phyloP scores from a whole-genome alignment of 2,797 vertebrate genomes.

The Amphiprion clarkii region DNA sequence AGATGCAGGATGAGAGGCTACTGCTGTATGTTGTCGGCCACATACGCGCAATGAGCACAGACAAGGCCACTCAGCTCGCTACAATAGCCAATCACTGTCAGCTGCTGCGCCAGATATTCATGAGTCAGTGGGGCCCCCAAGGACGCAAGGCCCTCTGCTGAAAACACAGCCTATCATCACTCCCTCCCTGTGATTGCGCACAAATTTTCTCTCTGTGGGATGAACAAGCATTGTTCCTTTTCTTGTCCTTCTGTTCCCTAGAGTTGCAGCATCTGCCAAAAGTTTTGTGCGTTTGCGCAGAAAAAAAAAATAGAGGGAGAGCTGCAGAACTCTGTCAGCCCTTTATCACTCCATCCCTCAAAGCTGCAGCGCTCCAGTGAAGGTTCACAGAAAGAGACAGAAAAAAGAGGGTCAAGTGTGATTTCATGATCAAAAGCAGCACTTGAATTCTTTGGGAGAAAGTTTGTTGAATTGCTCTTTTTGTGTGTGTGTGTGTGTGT shows the following conservation, averaged over 20 bases:
- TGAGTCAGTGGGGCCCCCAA: conserved; percentile 63
- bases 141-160: conserved; percentile 52
- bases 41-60: conserved; percentile 28
- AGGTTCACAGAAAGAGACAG: conserved; percentile 23
- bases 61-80: conserved; percentile 52
- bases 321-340: conserved; percentile 4
- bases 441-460: conserved; percentile 23
- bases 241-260: conserved; percentile 36
- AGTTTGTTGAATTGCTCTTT: conserved; percentile 48
- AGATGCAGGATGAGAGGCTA: conserved; percentile 39
- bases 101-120: conserved; percentile 54
- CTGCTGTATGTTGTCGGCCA: conserved; percentile 35
- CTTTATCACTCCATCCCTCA: conserved; percentile 14
- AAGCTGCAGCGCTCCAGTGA: conserved; percentile 11
- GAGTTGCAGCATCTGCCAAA: conserved; percentile 56
- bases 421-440: conserved; percentile 48
- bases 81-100: conserved; percentile 63
- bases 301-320: conserved; percentile 11
- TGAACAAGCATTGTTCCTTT: conserved; percentile 35
- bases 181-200: conserved; percentile 49
- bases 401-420: conserved; percentile 46
- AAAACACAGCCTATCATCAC: conserved; percentile 56
- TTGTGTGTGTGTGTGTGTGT: not conserved
- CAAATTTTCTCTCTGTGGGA: conserved; percentile 35
- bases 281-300: not conserved